These are phyloP conservation scores for Rhinogobius similis DNA, from an alignment of 2,113 vertebrate species.

Conservation along the genomic window DNA sequence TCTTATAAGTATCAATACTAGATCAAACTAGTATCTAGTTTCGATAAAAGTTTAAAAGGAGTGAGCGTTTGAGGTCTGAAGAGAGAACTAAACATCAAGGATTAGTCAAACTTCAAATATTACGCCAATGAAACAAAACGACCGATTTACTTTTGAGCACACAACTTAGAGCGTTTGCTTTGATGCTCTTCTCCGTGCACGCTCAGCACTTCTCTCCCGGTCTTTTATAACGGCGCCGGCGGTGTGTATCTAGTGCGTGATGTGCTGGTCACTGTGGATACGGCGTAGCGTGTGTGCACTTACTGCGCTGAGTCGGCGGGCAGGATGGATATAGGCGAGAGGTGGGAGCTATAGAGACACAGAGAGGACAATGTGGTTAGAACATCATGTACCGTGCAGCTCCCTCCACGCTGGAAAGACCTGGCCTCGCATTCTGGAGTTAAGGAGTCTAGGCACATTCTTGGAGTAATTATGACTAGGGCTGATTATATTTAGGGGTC, in stretches of 20 bases:
- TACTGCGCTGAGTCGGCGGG: slow-evolving; percentile 92
- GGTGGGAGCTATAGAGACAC: slow-evolving; percentile 83
- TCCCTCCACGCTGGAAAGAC: slow-evolving; percentile 8
- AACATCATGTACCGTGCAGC: slow-evolving; percentile 39
- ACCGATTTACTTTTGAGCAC: too few species aligned
- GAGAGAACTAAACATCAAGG: too few species aligned
- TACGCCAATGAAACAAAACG: too few species aligned
- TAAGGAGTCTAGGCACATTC: too few species aligned
- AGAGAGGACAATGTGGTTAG: slow-evolving; percentile 59
- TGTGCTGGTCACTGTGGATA: background rate
- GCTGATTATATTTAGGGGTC: too few species aligned
- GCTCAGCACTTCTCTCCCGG: background rate
- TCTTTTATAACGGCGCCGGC: background rate
- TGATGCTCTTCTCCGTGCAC: background rate
- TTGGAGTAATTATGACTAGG: too few species aligned
- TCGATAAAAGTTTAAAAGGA: too few species aligned
- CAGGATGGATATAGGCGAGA: slow-evolving; percentile 89
- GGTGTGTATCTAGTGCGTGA: background rate
- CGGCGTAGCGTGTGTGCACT: slow-evolving; percentile 66
- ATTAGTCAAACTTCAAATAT: too few species aligned
- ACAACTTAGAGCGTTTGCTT: too few species aligned
- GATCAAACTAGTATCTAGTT: too few species aligned
- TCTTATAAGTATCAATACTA: too few species aligned
- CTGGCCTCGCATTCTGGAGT: slow-evolving; percentile 26
- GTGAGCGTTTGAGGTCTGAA: too few species aligned